Evolutionary conservation across 2,888 invertebrate species (phyloP).

Genomic region (Drosophila nr. fundita): DNA sequence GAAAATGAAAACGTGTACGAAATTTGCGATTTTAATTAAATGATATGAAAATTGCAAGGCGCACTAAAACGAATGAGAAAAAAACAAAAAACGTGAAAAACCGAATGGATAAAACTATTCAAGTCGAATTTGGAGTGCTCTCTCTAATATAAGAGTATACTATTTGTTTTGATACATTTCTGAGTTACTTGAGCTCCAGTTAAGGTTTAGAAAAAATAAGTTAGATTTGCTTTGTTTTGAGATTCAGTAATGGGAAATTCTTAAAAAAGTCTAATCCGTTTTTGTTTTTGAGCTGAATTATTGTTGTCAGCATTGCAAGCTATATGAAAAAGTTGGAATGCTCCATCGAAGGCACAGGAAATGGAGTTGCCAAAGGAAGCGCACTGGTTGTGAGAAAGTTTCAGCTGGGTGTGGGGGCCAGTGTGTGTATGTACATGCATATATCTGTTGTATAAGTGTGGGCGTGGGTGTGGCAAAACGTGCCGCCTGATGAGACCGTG

Average conservation of each 20-base stretch:
- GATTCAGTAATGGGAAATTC: neutral
- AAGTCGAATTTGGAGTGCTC: conserved; percentile 22
- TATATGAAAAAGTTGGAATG: conserved; percentile 9
- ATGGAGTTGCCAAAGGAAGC: conserved; percentile 49
- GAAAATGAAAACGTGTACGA: conserved; percentile 81
- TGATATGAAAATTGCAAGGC: conserved; percentile 79
- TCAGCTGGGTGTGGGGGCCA: conserved; percentile 39
- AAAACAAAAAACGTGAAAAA: conserved; percentile 39
- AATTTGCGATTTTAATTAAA: conserved; percentile 80
- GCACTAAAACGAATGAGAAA: conserved; percentile 41
- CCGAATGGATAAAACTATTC: neutral
- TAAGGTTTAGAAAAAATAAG: neutral
- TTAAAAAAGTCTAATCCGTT: neutral
- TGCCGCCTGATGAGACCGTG: conserved; percentile 24
- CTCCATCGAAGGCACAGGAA: conserved; percentile 44
- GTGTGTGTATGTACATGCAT: conserved; percentile 9
- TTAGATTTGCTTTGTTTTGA: neutral
- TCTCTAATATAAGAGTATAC: neutral
- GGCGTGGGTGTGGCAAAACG: conserved; percentile 71
- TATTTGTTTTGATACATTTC: neutral
- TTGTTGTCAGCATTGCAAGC: neutral
- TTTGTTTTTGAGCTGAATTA: neutral
- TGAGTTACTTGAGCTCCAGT: neutral
- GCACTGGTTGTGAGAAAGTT: conserved; percentile 27
- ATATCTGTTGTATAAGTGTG: conserved; percentile 29